Base-by-base conservation (phyloP, 2,113 vertebrate species). In the Nerophis lumbriciformis region DNA sequence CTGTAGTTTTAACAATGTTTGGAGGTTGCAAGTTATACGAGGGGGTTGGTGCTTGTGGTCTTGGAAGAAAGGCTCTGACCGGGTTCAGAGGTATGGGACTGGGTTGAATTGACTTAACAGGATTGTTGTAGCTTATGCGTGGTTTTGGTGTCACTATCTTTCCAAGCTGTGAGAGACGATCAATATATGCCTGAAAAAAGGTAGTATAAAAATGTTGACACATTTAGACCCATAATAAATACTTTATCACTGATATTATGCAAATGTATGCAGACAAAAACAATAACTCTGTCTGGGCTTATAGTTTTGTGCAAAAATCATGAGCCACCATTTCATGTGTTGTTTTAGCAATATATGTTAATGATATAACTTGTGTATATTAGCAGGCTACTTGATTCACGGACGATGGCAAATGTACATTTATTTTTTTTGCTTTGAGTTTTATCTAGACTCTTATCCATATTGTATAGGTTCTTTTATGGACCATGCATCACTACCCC, bases 141-240 rank as follows among this genome's bases (percentile, higher is more conserved):
- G 89, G 85, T 77, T 81, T 90, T n/a, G 69, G 77, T 53, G 90
- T 90, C 53, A 70, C 71, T 55, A 78, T 84, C 61, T 68, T 89
- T 35, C 87, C 86, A 1, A 83, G 71, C 70, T 88, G 88, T 67
- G 79, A 53, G 1, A 90, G 85, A 49, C 80, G 83, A 53, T 91
- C 83, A 0, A 92, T 69, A 68, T 90, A 85, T 1, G 88, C 84
- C 83, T 88, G 52, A 9, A 71, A 68, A 63, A 65, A 62, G 28
- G 64, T 59, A 4, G 3, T 45, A 64, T 44, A 42, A 50, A 19
- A 2, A 50, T 8, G 59, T 28, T 39, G 9, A 59, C 4, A 12
- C 6, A 53, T 61, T 59, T 59, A 11, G 39, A 53, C 6, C 4
- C 47, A 21, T 4, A 57, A 36, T 14, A 38, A 15, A 8, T 21